Conservation (phyloP, 2,113 vertebrate genomes). For the Boleophthalmus pectinirostris region DNA sequence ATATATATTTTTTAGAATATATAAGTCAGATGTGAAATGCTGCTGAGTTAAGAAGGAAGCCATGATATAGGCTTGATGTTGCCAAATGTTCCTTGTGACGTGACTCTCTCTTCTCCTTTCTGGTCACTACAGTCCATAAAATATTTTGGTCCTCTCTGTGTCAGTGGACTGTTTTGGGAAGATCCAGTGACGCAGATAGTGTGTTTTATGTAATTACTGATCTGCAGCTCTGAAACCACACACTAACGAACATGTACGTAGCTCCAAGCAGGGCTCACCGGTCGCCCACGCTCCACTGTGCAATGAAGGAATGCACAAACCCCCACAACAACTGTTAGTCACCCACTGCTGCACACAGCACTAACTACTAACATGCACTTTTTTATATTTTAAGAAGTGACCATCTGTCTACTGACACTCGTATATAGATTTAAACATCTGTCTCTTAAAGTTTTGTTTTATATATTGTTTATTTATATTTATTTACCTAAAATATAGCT, state of each 20-base stretch:
- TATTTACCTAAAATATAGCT: background rate
- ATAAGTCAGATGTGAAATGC: conserved; percentile 29
- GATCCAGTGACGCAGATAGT: conserved; percentile 62
- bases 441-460: background rate
- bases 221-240: conserved; percentile 50
- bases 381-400: conserved; percentile 16
- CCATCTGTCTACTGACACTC: background rate
- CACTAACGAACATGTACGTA: conserved; percentile 30
- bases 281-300: conserved; percentile 37
- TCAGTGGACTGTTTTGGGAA: conserved; percentile 34
- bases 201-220: conserved; percentile 39
- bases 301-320: conserved; percentile 41
- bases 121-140: background rate
- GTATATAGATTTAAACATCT: background rate
- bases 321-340: conserved; percentile 40
- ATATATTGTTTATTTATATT: conserved; percentile 25
- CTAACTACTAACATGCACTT: conserved; percentile 48
- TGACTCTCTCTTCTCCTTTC: conserved; percentile 6
- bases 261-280: conserved; percentile 44
- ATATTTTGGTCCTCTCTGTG: conserved; percentile 1
- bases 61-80: conserved; percentile 22
- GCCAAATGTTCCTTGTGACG: conserved; percentile 36
- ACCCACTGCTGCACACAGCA: conserved; percentile 32
- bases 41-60: conserved; percentile 47
- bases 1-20: conserved; percentile 16